Conservation (phyloP, 2,113 vertebrate genomes). For the Trematocara unimaculatum region DNA sequence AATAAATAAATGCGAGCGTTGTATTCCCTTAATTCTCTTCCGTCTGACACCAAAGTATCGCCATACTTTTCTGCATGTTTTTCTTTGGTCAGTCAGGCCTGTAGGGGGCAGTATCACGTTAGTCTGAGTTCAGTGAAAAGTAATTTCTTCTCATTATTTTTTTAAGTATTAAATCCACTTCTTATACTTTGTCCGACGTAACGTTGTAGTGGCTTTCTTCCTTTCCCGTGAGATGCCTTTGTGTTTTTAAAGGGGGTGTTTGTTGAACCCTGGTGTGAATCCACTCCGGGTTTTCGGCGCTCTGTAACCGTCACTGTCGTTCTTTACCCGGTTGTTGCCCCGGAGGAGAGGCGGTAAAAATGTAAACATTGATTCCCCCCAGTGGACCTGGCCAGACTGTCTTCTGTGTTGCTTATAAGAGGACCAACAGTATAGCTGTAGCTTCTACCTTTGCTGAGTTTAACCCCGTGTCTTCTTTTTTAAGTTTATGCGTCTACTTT, state of each 20-base stretch:
- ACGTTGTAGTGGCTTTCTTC: not conserved
- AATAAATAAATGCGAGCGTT: not conserved
- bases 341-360: conserved; percentile 57
- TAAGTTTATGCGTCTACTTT: not conserved
- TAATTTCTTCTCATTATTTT: not conserved
- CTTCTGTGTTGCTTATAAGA: not conserved
- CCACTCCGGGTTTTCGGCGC: conserved; percentile 23
- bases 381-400: not conserved
- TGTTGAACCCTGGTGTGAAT: not conserved
- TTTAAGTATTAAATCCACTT: not conserved
- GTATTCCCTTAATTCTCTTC: not conserved
- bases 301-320: not conserved
- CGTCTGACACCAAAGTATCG: not conserved
- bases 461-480: not conserved
- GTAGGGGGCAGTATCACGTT: conserved; percentile 16
- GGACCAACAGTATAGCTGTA: not conserved
- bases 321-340: not conserved
- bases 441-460: not conserved
- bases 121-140: not conserved
- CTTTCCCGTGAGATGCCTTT: rapidly evolving
- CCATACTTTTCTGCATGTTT: not conserved
- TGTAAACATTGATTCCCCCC: conserved; percentile 44
- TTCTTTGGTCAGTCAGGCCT: not conserved
- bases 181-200: not conserved
- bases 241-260: not conserved